phyloP scores from a whole-genome alignment of 2,113 vertebrate species.

The Trochalopteron elliotii region DNA sequence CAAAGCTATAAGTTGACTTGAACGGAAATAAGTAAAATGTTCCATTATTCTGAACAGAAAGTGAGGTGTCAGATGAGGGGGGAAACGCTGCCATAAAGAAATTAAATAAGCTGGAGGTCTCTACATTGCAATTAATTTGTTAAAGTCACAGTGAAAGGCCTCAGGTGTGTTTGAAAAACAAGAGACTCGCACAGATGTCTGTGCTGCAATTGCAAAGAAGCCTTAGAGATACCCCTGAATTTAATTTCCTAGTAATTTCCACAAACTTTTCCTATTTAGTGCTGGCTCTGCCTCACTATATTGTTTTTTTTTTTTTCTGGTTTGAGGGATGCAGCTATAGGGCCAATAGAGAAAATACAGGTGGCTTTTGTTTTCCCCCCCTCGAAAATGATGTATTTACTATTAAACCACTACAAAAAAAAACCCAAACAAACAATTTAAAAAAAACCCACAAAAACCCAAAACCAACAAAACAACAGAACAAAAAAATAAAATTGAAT shows the following conservation, averaged over 20 bases:
- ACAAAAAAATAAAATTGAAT: not conserved
- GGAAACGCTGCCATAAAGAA: not conserved
- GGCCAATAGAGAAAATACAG: not conserved
- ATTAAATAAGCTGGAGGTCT: slow-evolving; percentile 27
- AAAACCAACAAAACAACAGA: not conserved
- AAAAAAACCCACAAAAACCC: not conserved
- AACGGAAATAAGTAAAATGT: not conserved
- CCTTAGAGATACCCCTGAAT: not conserved
- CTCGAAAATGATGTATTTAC: not conserved
- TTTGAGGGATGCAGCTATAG: not conserved
- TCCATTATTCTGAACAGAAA: not conserved
- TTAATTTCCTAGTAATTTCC: slow-evolving; percentile 10
- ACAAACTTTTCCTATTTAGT: not conserved
- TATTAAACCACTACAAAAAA: not conserved
- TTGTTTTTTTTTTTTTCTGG: not conserved
- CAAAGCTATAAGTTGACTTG: not conserved
- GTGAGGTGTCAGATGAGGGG: not conserved
- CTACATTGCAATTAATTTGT: slow-evolving; percentile 40
- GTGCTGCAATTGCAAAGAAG: not conserved
- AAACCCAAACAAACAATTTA: not conserved
- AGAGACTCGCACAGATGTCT: not conserved
- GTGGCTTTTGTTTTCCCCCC: not conserved
- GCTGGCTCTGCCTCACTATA: not conserved
- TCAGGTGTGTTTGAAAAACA: not conserved
- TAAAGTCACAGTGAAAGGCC: slow-evolving; percentile 41